These are phyloP conservation scores for Hozukius guyotensis DNA, from an alignment of 2,797 vertebrate genomes.

Conservation along the genomic window DNA sequence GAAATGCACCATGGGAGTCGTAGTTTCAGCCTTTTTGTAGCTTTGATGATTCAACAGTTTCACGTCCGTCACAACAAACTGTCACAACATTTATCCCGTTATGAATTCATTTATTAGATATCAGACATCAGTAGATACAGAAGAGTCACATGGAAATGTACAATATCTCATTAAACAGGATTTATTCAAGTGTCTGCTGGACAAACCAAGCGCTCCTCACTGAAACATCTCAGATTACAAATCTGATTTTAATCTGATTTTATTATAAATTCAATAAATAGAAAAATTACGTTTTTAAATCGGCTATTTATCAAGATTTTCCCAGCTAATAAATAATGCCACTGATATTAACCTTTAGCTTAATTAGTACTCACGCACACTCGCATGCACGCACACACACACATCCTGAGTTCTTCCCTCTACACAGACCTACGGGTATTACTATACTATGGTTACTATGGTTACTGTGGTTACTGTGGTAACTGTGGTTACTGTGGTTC, in stretches of 20 bases:
- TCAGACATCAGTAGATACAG: too few relatives aligned
- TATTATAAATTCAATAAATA: slow-evolving; percentile 2
- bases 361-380: background rate
- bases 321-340: slow-evolving; percentile 9
- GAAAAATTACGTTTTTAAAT: background rate
- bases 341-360: background rate
- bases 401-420: slow-evolving; percentile 40
- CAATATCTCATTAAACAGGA: background rate
- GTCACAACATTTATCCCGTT: too few relatives aligned
- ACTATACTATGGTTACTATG: background rate
- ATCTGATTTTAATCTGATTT: background rate
- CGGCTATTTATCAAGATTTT: background rate
- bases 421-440: background rate
- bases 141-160: background rate
- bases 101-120: too few relatives aligned
- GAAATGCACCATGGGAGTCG: too few relatives aligned
- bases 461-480: background rate
- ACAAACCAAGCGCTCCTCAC: background rate
- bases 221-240: background rate
- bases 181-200: background rate
- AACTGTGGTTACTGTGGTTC: too few relatives aligned
- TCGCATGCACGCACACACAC: background rate
- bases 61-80: too few relatives aligned
- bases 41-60: too few relatives aligned
- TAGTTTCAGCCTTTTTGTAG: too few relatives aligned